Conservation (phyloP, 2,888 invertebrate species). For the Cinara cedri region DNA sequence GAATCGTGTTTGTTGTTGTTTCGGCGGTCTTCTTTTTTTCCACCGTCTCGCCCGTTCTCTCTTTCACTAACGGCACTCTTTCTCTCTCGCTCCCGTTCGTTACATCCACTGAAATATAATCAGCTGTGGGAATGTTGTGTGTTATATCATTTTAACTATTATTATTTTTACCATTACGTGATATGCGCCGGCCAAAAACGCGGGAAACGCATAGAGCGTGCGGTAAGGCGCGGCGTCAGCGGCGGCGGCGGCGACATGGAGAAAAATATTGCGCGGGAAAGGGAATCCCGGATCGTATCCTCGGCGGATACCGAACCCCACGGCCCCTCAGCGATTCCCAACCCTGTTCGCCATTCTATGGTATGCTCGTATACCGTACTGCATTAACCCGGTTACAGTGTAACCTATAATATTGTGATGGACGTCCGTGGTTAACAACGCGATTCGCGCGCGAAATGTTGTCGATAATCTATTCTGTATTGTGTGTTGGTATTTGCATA, state of each 20-base stretch:
- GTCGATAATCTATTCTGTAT: too few relatives aligned
- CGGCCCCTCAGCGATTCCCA: too few relatives aligned
- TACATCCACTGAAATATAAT: neutral
- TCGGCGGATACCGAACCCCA: neutral
- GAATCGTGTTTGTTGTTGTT: slow-evolving; percentile 36
- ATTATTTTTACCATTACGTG: neutral
- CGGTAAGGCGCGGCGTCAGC: neutral
- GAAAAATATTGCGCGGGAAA: slow-evolving; percentile 26
- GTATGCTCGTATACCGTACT: too few relatives aligned
- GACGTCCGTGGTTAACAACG: too few relatives aligned
- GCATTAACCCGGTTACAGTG: too few relatives aligned
- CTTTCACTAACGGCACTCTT: too few relatives aligned
- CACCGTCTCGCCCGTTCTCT: neutral
- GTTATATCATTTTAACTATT: neutral
- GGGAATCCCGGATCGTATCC: neutral
- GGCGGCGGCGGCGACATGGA: slow-evolving; percentile 4
- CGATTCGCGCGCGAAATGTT: too few relatives aligned
- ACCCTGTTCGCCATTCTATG: too few relatives aligned
- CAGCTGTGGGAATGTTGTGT: slow-evolving; percentile 19
- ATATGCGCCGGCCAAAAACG: slow-evolving; percentile 18
- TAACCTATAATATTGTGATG: too few relatives aligned
- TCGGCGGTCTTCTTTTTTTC: slow-evolving; percentile 10
- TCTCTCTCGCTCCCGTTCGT: neutral
- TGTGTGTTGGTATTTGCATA: too few relatives aligned
- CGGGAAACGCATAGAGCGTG: slow-evolving; percentile 18